Base-by-base conservation (phyloP, 2,797 vertebrate species). In the Esox masquinongy region DNA sequence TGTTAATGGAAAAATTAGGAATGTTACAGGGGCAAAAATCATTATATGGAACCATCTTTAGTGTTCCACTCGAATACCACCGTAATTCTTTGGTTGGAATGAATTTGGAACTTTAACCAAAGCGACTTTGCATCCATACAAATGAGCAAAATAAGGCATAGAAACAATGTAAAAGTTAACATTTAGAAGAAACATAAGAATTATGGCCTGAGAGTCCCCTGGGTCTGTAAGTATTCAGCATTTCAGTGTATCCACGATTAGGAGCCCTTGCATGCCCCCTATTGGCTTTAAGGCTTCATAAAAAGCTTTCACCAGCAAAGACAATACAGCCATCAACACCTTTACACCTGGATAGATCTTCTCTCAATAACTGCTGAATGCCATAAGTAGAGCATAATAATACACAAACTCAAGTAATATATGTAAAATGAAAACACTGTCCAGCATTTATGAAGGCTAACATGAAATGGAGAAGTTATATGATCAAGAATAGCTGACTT, bases 11-110 rank as follows among this genome's bases (percentile, higher is more conserved):
- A n/a, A 29, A 70, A n/a, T 15, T 14, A 70, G 16, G 0, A 50
- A 50, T 15, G 16, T 69, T 47, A 22, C 11, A 50, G 50, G 24
- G 22, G 26, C 2, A 2, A 71, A 31, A 34, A 71, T 34, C 1
- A 31, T 29, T 6, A 1, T 17, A 36, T 31, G 63, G 63, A 66
- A 66, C 26, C 29, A 34, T 36, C 64, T 66, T 59, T 31, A 19
- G 64, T 67, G 49, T 31, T 71, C 29, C n/a, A n/a, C n/a, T 71
- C 70, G 24, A 56, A 71, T 53, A 50, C 70, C 31, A 71, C 70
- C 70, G 11, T 31, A 31, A 71, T 71, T 53, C 16, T 71, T 71
- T 71, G 70, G 70, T 71, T 71, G 70, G 50, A 31, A 34, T 53
- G 49, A 43, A 68, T 36, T 47, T 70, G 43, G 43, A 71, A 71